These are phyloP conservation scores for Leptosomus discolor DNA, from an alignment of 2,113 vertebrate genomes.

Conservation along the genomic window DNA sequence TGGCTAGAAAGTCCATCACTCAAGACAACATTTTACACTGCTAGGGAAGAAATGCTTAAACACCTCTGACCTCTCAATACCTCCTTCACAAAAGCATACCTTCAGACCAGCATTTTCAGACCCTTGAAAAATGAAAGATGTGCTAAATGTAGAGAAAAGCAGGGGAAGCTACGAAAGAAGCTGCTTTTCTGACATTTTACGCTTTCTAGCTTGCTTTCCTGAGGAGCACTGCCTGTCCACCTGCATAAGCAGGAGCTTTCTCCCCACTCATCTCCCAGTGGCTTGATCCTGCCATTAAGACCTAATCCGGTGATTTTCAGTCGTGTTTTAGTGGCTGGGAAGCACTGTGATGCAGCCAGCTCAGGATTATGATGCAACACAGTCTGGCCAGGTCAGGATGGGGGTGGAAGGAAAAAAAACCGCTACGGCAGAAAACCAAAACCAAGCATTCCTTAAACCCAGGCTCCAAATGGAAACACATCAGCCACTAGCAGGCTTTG, in stretches of 20 bases:
- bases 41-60: background rate
- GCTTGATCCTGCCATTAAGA: conserved; percentile 50
- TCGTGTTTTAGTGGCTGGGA: background rate
- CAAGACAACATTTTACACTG: background rate
- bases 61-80: background rate
- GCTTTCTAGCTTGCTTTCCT: background rate
- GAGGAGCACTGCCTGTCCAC: background rate
- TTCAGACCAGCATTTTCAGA: background rate
- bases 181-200: background rate
- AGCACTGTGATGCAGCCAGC: background rate
- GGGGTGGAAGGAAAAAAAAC: background rate
- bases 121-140: background rate
- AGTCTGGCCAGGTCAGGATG: background rate
- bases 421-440: background rate
- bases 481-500: fast-evolving
- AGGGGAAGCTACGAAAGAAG: background rate
- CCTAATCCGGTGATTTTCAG: conserved; percentile 11
- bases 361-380: background rate
- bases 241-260: background rate
- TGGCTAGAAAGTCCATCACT: background rate
- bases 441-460: background rate
- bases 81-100: background rate
- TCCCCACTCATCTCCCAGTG: background rate
- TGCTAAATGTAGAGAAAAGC: background rate
- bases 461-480: background rate